Evolutionary conservation across 2,888 invertebrate genomes (phyloP).

Genomic region (Idaea biselata): DNA sequence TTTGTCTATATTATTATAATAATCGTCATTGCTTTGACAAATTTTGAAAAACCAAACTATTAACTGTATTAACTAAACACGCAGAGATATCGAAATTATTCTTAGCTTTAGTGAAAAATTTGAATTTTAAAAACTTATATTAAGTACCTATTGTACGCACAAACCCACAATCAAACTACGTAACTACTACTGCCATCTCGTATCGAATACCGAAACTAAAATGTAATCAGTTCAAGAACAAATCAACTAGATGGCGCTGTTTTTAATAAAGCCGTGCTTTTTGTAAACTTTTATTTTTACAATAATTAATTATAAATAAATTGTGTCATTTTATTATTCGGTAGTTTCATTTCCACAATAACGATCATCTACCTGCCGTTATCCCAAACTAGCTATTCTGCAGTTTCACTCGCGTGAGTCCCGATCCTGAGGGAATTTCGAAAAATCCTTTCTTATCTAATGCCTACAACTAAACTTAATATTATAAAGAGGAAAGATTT

Average conservation of each 20-base stretch:
- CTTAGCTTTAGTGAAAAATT: not conserved
- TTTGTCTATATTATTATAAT: not conserved
- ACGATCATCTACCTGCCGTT: no score
- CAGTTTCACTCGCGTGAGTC: no score
- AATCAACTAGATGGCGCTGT: slow-evolving; percentile 4
- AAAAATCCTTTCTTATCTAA: no score
- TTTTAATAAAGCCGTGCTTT: not conserved
- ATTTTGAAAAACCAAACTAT: not conserved
- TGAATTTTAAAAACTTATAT: not conserved
- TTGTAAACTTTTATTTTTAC: not conserved
- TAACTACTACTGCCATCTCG: not conserved
- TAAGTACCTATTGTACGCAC: not conserved
- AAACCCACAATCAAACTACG: not conserved
- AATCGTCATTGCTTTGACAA: not conserved
- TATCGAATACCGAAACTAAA: not conserved
- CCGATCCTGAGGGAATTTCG: no score
- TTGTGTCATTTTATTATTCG: not conserved
- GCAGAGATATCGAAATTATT: not conserved
- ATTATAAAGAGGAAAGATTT: no score
- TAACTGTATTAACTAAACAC: not conserved
- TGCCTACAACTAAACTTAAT: no score
- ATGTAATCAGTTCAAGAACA: not conserved
- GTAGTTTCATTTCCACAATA: not conserved
- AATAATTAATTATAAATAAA: not conserved
- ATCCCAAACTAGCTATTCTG: no score